Percentiles rank a stretch among this genome's conserved stretches.
Conservation (phyloP, 2,113 vertebrate genomes). For the Isichthys henryi region DNA sequence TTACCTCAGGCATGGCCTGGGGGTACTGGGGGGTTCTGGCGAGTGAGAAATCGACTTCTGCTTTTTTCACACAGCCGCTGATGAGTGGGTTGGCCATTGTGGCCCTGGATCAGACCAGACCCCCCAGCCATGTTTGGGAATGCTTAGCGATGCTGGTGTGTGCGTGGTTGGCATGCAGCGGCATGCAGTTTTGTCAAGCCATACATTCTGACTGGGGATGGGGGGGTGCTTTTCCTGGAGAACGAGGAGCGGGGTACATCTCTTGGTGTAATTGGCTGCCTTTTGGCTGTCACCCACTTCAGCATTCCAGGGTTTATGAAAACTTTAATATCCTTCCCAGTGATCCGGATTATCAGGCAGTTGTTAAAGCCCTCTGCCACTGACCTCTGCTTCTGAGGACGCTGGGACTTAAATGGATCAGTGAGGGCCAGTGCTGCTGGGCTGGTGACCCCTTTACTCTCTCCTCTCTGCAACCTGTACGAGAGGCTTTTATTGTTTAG, state of each 20-base stretch:
- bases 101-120: background rate
- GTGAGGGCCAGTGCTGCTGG: background rate
- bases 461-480: background rate
- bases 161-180: background rate
- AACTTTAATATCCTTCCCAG: background rate
- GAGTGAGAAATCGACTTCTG: conserved; percentile 21
- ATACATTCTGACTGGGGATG: background rate
- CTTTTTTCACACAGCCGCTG: conserved; percentile 20
- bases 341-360: background rate
- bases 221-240: background rate
- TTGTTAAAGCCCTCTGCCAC: background rate
- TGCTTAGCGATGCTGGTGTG: background rate
- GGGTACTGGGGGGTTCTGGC: background rate
- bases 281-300: background rate
- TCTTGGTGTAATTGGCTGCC: background rate
- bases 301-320: background rate
- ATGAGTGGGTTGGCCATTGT: background rate
- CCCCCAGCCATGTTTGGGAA: background rate
- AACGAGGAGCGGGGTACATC: background rate
- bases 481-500: background rate
- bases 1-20: conserved; percentile 22
- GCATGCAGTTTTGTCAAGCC: background rate
- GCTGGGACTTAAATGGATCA: background rate
- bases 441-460: background rate
- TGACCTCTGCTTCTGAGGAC: background rate